Base-by-base conservation (phyloP, 2,888 invertebrate genomes). In the Allolobophora icterica region DNA sequence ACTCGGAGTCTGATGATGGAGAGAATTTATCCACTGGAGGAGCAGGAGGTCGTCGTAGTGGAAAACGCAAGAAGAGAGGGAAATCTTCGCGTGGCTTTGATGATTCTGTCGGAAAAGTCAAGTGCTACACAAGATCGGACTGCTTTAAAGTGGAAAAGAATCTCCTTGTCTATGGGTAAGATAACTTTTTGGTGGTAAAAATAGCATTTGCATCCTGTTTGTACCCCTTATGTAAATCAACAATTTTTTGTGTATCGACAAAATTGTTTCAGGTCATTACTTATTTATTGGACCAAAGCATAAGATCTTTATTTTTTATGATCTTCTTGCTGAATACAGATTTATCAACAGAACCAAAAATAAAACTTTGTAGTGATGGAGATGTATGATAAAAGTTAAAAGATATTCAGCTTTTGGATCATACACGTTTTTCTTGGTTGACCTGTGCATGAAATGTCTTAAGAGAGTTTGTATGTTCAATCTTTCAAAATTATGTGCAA, bases 71-170 rank as follows among this genome's bases (percentile, higher is more conserved):
- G 90, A 91, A 91, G 84, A 90, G 91, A 38, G 89, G 90, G 40
- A 91, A 92, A 84, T 87, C 83, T 5, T 89, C 90, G 34, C 89
- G 71, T 58, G 33, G 91, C 13, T 58, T 95, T 93, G 90, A 89
- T 40, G 90, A 91, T 58, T 91, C 83, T 35, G 91, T 89, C 33
- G 92, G 52, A 84, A 84, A 24, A 45, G 90, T 52, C 71, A 91
- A 89, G 58, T 89, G 45, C 90, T 97, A 97, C 98, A 97, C 98
- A 13, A 96, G 99, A 94, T 97, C 98, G 30, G 99, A 99, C 95
- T 99, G 99, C 95, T 99, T 99, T 96, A 99, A 99, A 96, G 98
- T 99, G 91, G 99, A 99, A 96, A 97, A 98, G 95, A 98, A 98
- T 90, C 96, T 99, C 91, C 96, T 99, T n/a, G 98, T 99, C 19